phyloP scores from a whole-genome alignment of 2,888 invertebrate genomes.

The Crematogaster levior region DNA sequence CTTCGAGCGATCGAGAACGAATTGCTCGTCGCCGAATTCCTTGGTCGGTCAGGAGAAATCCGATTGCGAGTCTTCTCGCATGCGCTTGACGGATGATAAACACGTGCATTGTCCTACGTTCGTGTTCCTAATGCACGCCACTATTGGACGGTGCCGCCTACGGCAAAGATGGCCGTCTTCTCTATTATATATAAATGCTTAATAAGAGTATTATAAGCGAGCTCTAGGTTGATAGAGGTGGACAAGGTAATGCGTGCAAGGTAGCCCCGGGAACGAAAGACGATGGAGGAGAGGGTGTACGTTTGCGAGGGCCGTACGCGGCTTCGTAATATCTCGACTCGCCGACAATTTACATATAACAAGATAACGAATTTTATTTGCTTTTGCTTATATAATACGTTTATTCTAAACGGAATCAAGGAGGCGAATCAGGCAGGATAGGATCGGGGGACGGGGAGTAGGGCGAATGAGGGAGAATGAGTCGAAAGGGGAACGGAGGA shows the following conservation, averaged over 20 bases:
- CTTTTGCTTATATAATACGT: conserved; percentile 81
- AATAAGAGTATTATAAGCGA: conserved; percentile 78
- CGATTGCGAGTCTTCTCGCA: conserved; percentile 55
- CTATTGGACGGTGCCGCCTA: conserved; percentile 73
- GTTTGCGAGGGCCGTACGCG: conserved; percentile 67
- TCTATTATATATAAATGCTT: conserved; percentile 79
- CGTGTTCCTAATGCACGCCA: conserved; percentile 53
- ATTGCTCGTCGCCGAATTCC: conserved; percentile 39
- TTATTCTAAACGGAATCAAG: conserved; percentile 79
- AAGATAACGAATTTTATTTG: conserved; percentile 82
- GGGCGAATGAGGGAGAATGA: conserved; percentile 65
- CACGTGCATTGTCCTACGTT: conserved; percentile 73
- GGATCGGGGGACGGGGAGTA: conserved; percentile 42
- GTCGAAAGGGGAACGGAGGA: conserved; percentile 69
- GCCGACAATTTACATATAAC: conserved; percentile 83
- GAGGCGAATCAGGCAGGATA: conserved; percentile 56
- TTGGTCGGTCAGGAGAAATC: conserved; percentile 16
- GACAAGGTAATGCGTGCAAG: conserved; percentile 50
- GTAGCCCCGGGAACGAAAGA: conserved; percentile 49
- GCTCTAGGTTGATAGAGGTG: conserved; percentile 60
- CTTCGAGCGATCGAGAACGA: conserved; percentile 6
- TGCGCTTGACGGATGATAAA: conserved; percentile 75
- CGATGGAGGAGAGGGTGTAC: conserved; percentile 61
- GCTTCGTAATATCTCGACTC: conserved; percentile 73
- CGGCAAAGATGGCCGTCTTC: conserved; percentile 76